These are phyloP conservation scores for Carlito syrichta DNA, from an alignment of 2,113 vertebrate species.

Conservation along the genomic window DNA sequence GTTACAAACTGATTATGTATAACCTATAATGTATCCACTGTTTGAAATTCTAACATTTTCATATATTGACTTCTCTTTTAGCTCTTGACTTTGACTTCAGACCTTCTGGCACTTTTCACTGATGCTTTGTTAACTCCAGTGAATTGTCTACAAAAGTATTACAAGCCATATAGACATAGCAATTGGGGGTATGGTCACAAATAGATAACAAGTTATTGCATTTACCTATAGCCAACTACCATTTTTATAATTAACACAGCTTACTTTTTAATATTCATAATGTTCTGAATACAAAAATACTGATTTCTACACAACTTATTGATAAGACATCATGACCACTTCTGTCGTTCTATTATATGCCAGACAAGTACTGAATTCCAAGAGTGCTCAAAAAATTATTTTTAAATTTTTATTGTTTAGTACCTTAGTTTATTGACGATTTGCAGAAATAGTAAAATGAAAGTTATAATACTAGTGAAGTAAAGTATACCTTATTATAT, in stretches of 20 bases:
- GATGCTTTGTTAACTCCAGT: background rate
- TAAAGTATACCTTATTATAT: background rate
- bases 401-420: background rate
- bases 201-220: background rate
- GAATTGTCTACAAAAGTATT: background rate
- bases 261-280: background rate
- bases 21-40: background rate
- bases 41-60: background rate
- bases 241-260: background rate
- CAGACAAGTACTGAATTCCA: background rate
- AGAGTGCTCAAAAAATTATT: background rate
- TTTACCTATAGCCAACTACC: background rate
- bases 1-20: background rate
- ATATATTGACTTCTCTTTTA: background rate
- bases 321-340: background rate
- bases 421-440: background rate
- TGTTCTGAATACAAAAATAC: background rate
- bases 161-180: background rate
- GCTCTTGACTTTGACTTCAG: background rate
- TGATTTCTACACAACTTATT: background rate
- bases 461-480: background rate
- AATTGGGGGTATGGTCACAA: background rate
- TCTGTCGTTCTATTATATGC: background rate
- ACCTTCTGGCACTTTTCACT: background rate
- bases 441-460: background rate